Evolutionary conservation across 2,888 invertebrate species (phyloP), one percentile per base, ranked within the genome.

Genomic region (Lepeophtheirus nordmannii): DNA sequence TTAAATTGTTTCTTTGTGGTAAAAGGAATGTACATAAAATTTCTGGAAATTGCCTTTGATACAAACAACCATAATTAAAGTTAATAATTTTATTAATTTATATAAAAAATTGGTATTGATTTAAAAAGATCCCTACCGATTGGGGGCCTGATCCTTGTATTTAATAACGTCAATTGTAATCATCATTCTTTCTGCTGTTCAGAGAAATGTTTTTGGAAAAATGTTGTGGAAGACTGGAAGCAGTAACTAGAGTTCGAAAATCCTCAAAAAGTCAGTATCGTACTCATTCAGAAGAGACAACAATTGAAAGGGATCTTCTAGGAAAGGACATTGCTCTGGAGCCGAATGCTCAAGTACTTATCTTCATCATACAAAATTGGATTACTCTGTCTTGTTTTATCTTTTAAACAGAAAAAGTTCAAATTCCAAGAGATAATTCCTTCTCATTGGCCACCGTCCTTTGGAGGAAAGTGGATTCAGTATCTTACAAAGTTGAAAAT

Each of bases 401-500:
- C 30, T 30, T 30, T n/a, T n/a, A 46, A 46, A 46, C 8, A 46
- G 17, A n/a, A n/a, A 14, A 17, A 17, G 53, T 46, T 46, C 53
- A 17, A 46, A 46, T 46, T 17, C 53, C 53, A 17, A 46, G 53
- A 46, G 53, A 46, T 46, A 46, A 46, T 46, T 46, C 53, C 53
- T n/a, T 5, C 3, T 17, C 14, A 46, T 46, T 46, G 53, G 53
- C 53, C 53, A 5, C 53, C 53, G 14, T 46, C 53, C 14, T 46
- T 46, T 46, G 53, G n/a, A 3, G 53, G 53, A n/a, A 46, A 46
- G 17, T 46, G 53, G 53, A 46, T 46, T n/a, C 53, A 46, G 53
- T 46, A 46, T 17, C n/a, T 5, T n/a, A n/a, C 53, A 14, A 46
- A 46, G 53, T 17, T 46, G 8, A 46, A 17, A 17, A 14, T 46